These are phyloP conservation scores for Trypoxylon attenuatum DNA, from an alignment of 2,888 invertebrate genomes.

Conservation along the genomic window DNA sequence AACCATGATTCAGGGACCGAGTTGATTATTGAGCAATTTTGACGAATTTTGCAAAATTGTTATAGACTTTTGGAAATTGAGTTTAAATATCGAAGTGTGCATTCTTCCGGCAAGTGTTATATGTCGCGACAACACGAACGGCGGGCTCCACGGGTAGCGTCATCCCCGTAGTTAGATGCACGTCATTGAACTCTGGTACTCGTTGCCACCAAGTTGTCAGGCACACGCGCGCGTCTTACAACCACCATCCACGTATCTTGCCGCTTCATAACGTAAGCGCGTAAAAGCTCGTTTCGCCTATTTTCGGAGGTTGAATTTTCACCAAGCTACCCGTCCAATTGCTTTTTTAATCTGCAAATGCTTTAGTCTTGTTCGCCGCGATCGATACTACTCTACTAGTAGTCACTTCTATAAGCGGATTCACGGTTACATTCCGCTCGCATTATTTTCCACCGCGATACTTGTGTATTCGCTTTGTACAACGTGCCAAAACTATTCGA, in stretches of 20 bases:
- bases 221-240: constrained; percentile 1
- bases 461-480: too few species aligned
- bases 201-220: constrained; percentile 41
- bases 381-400: too few species aligned
- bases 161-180: constrained; percentile 54
- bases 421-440: too few species aligned
- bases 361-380: too few species aligned
- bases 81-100: not conserved
- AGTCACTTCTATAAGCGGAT: too few species aligned
- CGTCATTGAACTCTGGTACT: constrained; percentile 54
- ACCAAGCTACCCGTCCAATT: not conserved
- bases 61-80: too few species aligned
- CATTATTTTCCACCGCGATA: too few species aligned
- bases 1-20: too few species aligned
- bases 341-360: too few species aligned
- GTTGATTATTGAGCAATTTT: too few species aligned
- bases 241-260: not conserved
- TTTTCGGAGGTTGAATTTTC: not conserved
- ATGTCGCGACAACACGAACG: constrained; percentile 15
- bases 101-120: constrained; percentile 19
- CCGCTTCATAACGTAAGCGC: not conserved
- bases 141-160: constrained; percentile 43
- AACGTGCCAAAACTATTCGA: too few species aligned
- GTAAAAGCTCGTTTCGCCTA: not conserved
- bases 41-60: too few species aligned